Evolutionary conservation across 2,113 vertebrate genomes (phyloP).

Genomic region (Myanophis thanlyinensis): DNA sequence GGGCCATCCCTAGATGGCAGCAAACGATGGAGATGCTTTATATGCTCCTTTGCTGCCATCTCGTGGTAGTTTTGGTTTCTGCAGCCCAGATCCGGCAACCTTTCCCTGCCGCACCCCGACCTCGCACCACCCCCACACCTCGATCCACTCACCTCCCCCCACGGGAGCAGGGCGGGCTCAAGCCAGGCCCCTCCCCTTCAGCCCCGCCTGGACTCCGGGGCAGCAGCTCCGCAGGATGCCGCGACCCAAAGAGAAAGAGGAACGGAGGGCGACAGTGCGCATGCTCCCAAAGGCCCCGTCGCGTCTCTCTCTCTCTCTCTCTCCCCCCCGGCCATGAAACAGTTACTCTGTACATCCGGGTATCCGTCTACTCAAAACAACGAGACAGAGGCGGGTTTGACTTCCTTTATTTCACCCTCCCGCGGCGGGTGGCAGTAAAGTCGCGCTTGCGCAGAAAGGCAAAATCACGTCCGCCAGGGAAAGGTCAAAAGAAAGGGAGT

Average conservation of each 20-base stretch:
- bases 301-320: background rate
- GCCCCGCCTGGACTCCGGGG: background rate
- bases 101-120: background rate
- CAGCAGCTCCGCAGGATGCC: background rate
- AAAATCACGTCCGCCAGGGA: background rate
- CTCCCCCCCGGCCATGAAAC: too few relatives aligned
- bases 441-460: slow-evolving; percentile 7
- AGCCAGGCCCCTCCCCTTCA: slow-evolving; percentile 10
- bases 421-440: accelerated
- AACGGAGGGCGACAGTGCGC: background rate
- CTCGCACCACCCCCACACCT: background rate
- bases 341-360: background rate
- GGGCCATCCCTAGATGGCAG: background rate
- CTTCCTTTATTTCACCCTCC: background rate
- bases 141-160: background rate
- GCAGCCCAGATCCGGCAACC: background rate
- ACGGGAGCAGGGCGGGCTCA: background rate
- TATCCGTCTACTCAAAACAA: background rate
- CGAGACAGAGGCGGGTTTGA: background rate
- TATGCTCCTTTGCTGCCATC: background rate
- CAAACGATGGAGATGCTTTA: background rate
- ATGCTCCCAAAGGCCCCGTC: background rate
- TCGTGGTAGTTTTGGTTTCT: background rate
- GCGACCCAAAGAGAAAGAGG: background rate
- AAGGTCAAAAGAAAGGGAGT: background rate